Conservation (phyloP, 2,797 vertebrate species). For the Sebastolobus alascanus region DNA sequence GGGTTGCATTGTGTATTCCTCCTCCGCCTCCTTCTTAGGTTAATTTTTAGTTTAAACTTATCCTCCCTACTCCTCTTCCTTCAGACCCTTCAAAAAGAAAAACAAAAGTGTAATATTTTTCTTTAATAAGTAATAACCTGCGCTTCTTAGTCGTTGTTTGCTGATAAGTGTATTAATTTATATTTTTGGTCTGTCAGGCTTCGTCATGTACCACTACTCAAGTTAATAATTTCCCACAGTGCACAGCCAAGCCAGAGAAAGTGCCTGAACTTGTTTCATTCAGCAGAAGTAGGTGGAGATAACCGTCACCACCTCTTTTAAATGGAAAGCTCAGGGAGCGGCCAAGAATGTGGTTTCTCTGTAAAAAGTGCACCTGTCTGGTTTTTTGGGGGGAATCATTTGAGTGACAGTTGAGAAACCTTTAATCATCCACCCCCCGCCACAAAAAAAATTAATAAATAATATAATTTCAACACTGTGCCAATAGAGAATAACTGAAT, state of each 20-base stretch:
- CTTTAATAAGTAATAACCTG: not conserved
- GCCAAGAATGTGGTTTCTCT: not conserved
- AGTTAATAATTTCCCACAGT: slow-evolving; percentile 2
- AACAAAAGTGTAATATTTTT: slow-evolving; percentile 28
- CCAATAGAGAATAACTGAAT: not conserved
- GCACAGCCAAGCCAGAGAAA: not conserved
- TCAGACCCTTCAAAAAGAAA: slow-evolving; percentile 39
- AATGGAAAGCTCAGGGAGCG: not conserved
- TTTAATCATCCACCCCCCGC: not conserved
- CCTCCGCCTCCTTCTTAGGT: slow-evolving; percentile 41
- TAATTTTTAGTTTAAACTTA: slow-evolving; percentile 73
- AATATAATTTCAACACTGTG: not conserved
- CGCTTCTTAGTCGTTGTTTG: not conserved
- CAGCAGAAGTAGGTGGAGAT: slow-evolving; percentile 7
- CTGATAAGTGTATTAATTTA: not conserved
- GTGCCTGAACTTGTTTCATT: slow-evolving; percentile 29
- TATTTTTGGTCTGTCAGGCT: not conserved
- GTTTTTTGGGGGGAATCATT: not conserved
- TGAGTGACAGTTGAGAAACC: not conserved
- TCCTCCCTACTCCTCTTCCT: slow-evolving; percentile 45
- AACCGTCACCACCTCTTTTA: slow-evolving; percentile 1
- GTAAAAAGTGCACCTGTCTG: not conserved
- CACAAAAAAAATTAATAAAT: not conserved
- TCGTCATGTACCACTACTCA: not conserved
- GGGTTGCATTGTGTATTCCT: slow-evolving; percentile 56